Percentiles rank a stretch among this genome's conserved stretches.
Conservation (phyloP, 2,113 vertebrate genomes). For the Perccottus glenii region DNA sequence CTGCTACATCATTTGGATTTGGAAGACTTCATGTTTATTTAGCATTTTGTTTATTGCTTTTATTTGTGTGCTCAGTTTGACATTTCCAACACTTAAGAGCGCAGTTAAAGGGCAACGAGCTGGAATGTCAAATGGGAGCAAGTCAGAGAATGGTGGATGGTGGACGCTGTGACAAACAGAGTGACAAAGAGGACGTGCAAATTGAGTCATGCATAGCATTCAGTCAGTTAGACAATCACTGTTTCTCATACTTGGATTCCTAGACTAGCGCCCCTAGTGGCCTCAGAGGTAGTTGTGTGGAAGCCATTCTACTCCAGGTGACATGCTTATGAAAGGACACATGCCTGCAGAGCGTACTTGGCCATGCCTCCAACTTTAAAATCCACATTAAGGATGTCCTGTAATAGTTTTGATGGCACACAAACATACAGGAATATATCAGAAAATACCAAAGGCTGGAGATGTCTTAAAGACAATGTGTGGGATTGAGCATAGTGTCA, state of each 20-base stretch:
- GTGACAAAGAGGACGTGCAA: slow-evolving; percentile 71
- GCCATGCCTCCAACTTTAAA: slow-evolving; percentile 40
- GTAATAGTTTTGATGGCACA: slow-evolving; percentile 28
- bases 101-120: slow-evolving; percentile 61
- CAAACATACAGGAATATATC: slow-evolving; percentile 40
- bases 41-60: slow-evolving; percentile 72
- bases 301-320: slow-evolving; percentile 64
- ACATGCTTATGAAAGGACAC: slow-evolving; percentile 67
- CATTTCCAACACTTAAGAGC: slow-evolving; percentile 57
- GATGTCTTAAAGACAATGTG: slow-evolving; percentile 33
- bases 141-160: slow-evolving; percentile 58
- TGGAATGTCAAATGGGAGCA: slow-evolving; percentile 76
- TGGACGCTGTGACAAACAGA: slow-evolving; percentile 38
- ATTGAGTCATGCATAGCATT: slow-evolving; percentile 79
- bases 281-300: slow-evolving; percentile 76
- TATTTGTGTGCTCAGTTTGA: slow-evolving; percentile 54
- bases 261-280: slow-evolving; percentile 69
- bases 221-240: slow-evolving; percentile 60
- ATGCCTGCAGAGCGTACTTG: slow-evolving; percentile 50
- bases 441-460: slow-evolving; percentile 51
- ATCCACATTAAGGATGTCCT: slow-evolving; percentile 28
- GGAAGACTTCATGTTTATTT: slow-evolving; percentile 70
- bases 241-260: slow-evolving; percentile 54
- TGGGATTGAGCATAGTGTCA: slow-evolving; percentile 12
- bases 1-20: slow-evolving; percentile 51